These are phyloP conservation scores for Synergus itoensis DNA, from an alignment of 2,888 invertebrate genomes.

Conservation along the genomic window DNA sequence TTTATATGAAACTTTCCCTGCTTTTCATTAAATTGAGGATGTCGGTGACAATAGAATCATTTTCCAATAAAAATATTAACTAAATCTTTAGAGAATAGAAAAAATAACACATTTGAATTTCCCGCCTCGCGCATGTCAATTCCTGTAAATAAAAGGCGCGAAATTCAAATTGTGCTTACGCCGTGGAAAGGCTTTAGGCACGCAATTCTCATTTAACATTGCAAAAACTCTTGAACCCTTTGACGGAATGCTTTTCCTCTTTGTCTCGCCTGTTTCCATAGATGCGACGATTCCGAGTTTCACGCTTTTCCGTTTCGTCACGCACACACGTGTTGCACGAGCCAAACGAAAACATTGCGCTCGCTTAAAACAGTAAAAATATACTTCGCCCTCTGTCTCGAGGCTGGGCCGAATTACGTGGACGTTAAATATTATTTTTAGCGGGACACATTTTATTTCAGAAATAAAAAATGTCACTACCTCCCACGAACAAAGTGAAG, in stretches of 20 bases:
- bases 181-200: slow-evolving; percentile 12
- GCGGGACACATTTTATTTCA: slow-evolving; percentile 69
- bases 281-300: slow-evolving; percentile 43
- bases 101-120: neutral
- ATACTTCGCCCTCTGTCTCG: slow-evolving; percentile 60
- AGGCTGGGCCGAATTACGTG: slow-evolving; percentile 67
- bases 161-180: slow-evolving; percentile 2
- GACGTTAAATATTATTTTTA: slow-evolving; percentile 73
- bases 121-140: neutral
- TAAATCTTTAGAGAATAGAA: neutral
- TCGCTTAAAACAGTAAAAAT: slow-evolving; percentile 65
- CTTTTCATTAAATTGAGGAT: no score
- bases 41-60: no score
- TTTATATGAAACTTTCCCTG: neutral
- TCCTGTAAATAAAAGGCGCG: neutral
- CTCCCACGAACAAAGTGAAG: slow-evolving; percentile 65
- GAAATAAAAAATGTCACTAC: slow-evolving; percentile 62
- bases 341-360: slow-evolving; percentile 66
- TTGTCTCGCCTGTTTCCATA: slow-evolving; percentile 15
- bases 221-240: slow-evolving; percentile 36
- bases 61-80: no score
- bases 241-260: slow-evolving; percentile 40
- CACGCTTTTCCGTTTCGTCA: slow-evolving; percentile 53
- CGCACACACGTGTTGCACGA: slow-evolving; percentile 64
- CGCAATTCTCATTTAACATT: slow-evolving; percentile 25